Base-by-base conservation (phyloP, 2,113 vertebrate species). In the Gorsachius goisagi region DNA sequence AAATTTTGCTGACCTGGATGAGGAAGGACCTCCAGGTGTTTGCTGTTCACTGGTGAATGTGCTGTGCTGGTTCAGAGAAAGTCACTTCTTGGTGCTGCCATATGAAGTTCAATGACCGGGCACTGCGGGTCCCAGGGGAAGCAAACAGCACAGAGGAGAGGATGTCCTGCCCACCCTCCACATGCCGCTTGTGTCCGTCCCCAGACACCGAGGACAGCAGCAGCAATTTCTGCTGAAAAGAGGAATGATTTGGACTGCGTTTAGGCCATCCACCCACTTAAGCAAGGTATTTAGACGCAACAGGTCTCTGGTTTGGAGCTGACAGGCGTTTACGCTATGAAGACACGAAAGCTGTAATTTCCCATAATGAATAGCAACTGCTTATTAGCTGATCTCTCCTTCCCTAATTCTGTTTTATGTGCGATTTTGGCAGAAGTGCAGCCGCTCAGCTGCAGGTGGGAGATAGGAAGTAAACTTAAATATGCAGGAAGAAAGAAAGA, bases 331-430 rank as follows among this genome's bases (percentile, higher is more conserved):
- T 69, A 73, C 52, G 45, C 55, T 27, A 49, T 23, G 49, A 90
- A 55, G n/a, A 58, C 35, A 62, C 1, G 26, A 78, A 56, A 17
- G 56, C 76, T 85, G 53, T n/a, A 56, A 68, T 74, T 93, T 86
- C 55, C 71, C 53, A 27, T 92, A 79, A 92, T 68, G 83, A 92
- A 64, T 6, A 71, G 55, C 26, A 90, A 81, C 80, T 89, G 84
- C 88, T 89, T 85, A 78, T 71, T 58, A 82, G 50, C 68, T 8
- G 30, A 72, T 81, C n/a, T n/a, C 85, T 89, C 24, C 62, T 35
- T 53, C 55, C 72, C 80, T 78, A 50, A 45, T 59, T 52, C 32
- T 80, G 67, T 71, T 91, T 95, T 52, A 68, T 56, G 66, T 37
- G 68, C 1, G 7, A 78, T 75, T 71, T 85, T 85, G 87, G 77